A percentile compares a stretch with the other conserved stretches of the same genome.
Evolutionary conservation across 35 echinoderm and acorn worm genomes (phyloP).

Genomic region (Apostichopus californicus): DNA sequence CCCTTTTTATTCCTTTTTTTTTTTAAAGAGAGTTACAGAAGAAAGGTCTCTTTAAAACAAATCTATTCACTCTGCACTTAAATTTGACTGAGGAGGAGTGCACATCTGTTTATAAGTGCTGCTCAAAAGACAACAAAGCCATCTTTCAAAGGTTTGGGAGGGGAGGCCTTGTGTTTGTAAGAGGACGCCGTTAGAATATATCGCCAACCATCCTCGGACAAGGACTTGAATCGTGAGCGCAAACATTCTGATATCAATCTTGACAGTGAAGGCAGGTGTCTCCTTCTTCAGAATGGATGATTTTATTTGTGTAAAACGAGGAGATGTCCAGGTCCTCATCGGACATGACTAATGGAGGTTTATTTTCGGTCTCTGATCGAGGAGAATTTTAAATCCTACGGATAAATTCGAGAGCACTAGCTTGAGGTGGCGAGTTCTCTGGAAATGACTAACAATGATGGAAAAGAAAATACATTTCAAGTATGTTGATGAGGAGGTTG

Average conservation of each 20-base stretch:
- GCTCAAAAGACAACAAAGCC: background rate
- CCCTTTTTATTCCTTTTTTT: too few relatives aligned
- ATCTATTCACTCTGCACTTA: background rate
- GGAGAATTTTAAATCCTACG: too few relatives aligned
- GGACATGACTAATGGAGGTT: too few relatives aligned
- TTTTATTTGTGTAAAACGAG: background rate
- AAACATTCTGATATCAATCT: background rate
- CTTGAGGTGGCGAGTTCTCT: too few relatives aligned
- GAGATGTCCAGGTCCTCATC: background rate
- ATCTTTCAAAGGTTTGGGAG: background rate
- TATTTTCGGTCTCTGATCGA: too few relatives aligned
- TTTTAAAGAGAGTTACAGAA: too few relatives aligned
- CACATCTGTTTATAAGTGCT: background rate
- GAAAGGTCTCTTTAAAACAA: background rate
- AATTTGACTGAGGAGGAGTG: background rate
- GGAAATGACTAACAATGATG: too few relatives aligned
- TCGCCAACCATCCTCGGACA: background rate
- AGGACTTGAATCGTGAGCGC: background rate
- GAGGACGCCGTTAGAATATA: background rate
- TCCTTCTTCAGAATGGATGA: background rate
- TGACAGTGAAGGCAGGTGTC: background rate
- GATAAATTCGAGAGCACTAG: too few relatives aligned
- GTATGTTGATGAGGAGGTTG: too few relatives aligned
- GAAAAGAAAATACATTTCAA: too few relatives aligned
- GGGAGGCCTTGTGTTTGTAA: background rate